Base-by-base conservation (phyloP, 2,113 vertebrate species). In the Trogon melanurus region DNA sequence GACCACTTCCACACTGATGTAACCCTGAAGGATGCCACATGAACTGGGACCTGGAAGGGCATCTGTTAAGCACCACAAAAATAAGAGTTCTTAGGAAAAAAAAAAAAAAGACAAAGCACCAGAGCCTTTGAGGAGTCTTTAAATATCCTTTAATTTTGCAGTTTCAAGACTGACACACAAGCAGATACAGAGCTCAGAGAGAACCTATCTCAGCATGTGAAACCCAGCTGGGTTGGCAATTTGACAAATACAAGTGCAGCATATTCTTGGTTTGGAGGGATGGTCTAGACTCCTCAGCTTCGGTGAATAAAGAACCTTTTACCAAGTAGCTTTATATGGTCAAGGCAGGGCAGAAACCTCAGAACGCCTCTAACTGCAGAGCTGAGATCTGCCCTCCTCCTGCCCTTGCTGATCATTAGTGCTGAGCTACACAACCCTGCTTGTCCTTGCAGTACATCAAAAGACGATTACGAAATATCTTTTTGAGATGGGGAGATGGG, bases 101-200 rank as follows among this genome's bases (percentile, higher is more conserved):
- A 65, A 32, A n/a, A 32, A 44, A 70, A 41, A 20, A 38, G 25
- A 38, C 5, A 90, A 82, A 73, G 26, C 41, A 78, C 44, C 13
- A 79, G 34, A 64, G 57, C 15, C 69, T 75, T 51, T 85, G 64
- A 73, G 67, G 81, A 83, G 81, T 85, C 82, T 95, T 78, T 15
- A 80, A 91, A 66, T 45, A 76, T 29, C 48, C 36, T 97, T 97
- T 95, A 97, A 96, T 98, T 94, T 64, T 86, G 51, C 79, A 53
- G 13, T 92, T 78, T 79, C 62, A 62, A 78, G 92, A 71, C 4
- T 27, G 79, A 79, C 60, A 75, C 72, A 91, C 45, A 90, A 93
- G 79, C 50, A 91, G 84, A 79, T 82, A 50, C 36, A 51, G 36
- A 94, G 92, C 93, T 91, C 85, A 30, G 54, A 54, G 50, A 71